A percentile compares a stretch with the other conserved stretches of the same genome.
These are phyloP conservation scores for Ginglymostoma cirratum DNA, from an alignment of 2,113 vertebrate genomes.

Conservation along the genomic window DNA sequence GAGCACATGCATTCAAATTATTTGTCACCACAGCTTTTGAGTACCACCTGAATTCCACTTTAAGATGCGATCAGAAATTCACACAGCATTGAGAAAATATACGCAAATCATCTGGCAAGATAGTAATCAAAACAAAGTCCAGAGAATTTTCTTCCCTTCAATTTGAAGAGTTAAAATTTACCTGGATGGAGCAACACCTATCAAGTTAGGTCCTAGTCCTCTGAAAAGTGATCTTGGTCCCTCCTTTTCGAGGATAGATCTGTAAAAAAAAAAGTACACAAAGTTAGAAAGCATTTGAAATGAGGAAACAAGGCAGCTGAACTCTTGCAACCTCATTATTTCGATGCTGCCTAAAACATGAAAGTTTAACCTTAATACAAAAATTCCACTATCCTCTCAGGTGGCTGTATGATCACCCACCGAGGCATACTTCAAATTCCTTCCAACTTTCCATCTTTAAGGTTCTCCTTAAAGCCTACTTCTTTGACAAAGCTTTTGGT, in stretches of 20 bases:
- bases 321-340: neutral
- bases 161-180: constrained; percentile 49
- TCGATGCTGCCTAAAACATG: neutral
- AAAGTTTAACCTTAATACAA: neutral
- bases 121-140: neutral
- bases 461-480: neutral
- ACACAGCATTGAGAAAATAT: no score
- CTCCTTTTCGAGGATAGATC: constrained; percentile 94
- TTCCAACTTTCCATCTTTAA: neutral
- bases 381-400: neutral
- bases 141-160: neutral
- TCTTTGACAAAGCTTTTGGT: neutral
- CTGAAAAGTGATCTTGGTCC: constrained; percentile 92
- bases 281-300: neutral
- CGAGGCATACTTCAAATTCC: neutral
- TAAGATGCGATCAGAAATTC: neutral
- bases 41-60: neutral
- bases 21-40: neutral
- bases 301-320: neutral
- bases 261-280: constrained; percentile 44
- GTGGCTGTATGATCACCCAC: no score
- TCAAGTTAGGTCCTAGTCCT: constrained; percentile 89
- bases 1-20: neutral
- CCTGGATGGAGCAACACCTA: constrained; percentile 94
- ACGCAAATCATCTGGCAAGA: neutral